Conservation (phyloP, 2,888 invertebrate genomes). For the Dexiosoma caninum region DNA sequence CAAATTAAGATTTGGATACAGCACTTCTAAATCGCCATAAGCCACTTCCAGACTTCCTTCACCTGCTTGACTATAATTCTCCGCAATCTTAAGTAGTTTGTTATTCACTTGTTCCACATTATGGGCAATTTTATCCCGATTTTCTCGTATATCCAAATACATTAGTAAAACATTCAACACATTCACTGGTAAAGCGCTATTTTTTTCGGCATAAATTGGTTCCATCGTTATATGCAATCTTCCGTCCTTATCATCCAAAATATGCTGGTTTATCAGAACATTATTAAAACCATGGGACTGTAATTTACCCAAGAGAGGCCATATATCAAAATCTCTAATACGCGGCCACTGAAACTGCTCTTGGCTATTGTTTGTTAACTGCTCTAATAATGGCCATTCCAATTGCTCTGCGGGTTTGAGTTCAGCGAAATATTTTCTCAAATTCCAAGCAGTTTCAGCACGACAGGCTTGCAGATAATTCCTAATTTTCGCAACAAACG, state of each 20-base stretch:
- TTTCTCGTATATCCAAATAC: neutral
- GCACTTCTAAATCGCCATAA: neutral
- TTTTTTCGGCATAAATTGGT: neutral
- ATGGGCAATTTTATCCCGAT: neutral
- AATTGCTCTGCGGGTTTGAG: slow-evolving; percentile 67
- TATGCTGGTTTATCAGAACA: slow-evolving; percentile 50
- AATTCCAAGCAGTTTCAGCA: slow-evolving; percentile 21
- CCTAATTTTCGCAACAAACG: slow-evolving; percentile 60
- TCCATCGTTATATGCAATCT: neutral
- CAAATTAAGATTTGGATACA: slow-evolving; percentile 3
- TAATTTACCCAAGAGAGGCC: slow-evolving; percentile 67
- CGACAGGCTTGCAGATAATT: slow-evolving; percentile 69
- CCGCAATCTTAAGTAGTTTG: neutral
- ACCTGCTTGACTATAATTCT: neutral
- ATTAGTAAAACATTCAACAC: neutral
- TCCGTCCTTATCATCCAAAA: neutral
- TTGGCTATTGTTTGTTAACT: neutral
- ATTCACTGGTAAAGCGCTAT: neutral
- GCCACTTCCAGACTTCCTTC: neutral
- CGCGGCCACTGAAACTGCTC: slow-evolving; percentile 63
- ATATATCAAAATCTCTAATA: slow-evolving; percentile 34
- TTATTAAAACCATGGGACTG: slow-evolving; percentile 67
- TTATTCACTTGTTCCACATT: neutral
- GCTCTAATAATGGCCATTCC: slow-evolving; percentile 67
- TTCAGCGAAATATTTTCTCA: slow-evolving; percentile 66